Conservation (phyloP, 2,113 vertebrate genomes). For the Phodopus roborovskii region DNA sequence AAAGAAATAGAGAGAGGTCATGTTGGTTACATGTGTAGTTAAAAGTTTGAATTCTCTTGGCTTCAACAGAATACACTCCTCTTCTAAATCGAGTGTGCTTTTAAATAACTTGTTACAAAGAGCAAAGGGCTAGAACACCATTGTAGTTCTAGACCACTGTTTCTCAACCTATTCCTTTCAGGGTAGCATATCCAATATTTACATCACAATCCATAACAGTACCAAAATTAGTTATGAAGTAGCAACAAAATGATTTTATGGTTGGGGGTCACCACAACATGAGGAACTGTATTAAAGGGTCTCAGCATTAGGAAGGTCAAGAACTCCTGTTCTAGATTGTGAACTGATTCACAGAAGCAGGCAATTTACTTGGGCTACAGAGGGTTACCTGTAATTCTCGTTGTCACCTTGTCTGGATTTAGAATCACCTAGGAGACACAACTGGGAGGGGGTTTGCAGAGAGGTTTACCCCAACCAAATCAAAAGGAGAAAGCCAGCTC, state of each 20-base stretch:
- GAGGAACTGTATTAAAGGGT: neutral
- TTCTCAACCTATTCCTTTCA: neutral
- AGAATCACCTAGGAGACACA: neutral
- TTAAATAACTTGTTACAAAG: constrained; percentile 38
- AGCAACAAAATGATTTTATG: neutral
- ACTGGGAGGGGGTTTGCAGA: neutral
- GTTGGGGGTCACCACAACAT: neutral
- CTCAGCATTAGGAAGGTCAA: neutral
- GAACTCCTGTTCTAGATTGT: neutral
- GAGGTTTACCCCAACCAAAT: neutral
- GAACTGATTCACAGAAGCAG: neutral
- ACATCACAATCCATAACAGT: neutral
- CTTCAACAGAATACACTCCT: neutral
- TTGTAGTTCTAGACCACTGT: neutral
- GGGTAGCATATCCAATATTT: neutral
- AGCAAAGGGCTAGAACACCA: neutral
- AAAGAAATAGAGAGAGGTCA: constrained; percentile 7
- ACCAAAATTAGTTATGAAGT: neutral
- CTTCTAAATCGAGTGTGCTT: neutral
- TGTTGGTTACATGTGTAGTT: neutral
- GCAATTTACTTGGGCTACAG: neutral
- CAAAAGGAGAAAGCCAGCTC: neutral
- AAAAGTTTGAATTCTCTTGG: constrained; percentile 35
- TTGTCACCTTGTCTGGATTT: neutral
- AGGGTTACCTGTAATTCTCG: neutral